These are phyloP conservation scores for Drosophila dunni DNA, from an alignment of 1,140 invertebrate species.

Conservation along the genomic window DNA sequence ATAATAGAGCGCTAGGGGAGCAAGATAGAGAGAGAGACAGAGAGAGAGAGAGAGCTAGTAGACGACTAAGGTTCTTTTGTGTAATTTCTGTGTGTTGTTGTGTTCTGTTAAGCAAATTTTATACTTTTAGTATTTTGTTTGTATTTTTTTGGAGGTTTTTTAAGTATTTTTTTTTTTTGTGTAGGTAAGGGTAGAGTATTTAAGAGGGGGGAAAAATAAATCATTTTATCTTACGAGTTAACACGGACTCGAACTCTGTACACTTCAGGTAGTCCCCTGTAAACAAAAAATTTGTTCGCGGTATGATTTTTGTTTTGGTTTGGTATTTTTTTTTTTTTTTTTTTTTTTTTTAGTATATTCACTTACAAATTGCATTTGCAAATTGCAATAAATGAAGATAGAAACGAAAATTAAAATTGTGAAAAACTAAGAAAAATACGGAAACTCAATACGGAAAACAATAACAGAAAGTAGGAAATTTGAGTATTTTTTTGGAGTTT, in stretches of 20 bases:
- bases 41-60: slow-evolving; percentile 32
- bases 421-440: slow-evolving; percentile 19
- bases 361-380: slow-evolving; percentile 30
- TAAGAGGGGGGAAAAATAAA: slow-evolving; percentile 68
- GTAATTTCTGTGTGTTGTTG: slow-evolving; percentile 23
- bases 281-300: slow-evolving; percentile 88
- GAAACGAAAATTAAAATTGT: slow-evolving; percentile 3
- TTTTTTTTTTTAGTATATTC: slow-evolving; percentile 65
- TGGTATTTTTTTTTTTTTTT: slow-evolving; percentile 64
- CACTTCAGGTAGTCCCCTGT: slow-evolving; percentile 90
- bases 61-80: slow-evolving; percentile 37
- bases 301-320: slow-evolving; percentile 83
- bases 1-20: slow-evolving; percentile 8
- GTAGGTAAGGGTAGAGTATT: slow-evolving; percentile 46
- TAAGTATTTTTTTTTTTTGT: slow-evolving; percentile 38
- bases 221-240: slow-evolving; percentile 88
- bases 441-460: slow-evolving; percentile 43
- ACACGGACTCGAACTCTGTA: slow-evolving; percentile 91
- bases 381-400: slow-evolving; percentile 18
- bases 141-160: slow-evolving; percentile 26
- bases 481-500: slow-evolving; percentile 17
- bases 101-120: slow-evolving; percentile 36
- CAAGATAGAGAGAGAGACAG: slow-evolving; percentile 18
- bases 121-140: slow-evolving; percentile 37
- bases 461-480: slow-evolving; percentile 39